Base-by-base conservation (phyloP, 92 coral and sea anemone genomes). In the Paramuricea clavata region DNA sequence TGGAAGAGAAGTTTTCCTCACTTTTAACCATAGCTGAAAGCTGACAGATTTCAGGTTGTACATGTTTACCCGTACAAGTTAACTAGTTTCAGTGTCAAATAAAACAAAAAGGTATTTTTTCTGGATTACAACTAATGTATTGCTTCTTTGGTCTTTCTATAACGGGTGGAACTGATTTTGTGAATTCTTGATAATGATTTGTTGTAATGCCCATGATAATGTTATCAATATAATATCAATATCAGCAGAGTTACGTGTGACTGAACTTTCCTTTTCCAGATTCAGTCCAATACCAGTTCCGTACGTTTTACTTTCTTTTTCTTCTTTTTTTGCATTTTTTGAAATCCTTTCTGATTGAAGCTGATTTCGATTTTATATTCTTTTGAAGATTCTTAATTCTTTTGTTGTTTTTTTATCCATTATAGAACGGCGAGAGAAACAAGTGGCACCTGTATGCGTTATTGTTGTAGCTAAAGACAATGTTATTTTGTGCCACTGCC, bases 161-260 rank as follows among this genome's bases (percentile, higher is more conserved):
- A 50, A 36, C 77, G 54, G 74, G 11, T 27, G 93, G 85, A 23
- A 82, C 77, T 0, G 78, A 80, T 68, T 76, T 69, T 90, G 87
- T 86, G 41, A 35, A 82, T 74, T 87, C 78, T 42, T 23, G 5
- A 2, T 2, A 23, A 17, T n/a, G n/a, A n/a, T n/a, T n/a, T n/a
- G n/a, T n/a, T n/a, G n/a, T n/a, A n/a, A n/a, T n/a, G n/a, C n/a
- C n/a, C n/a, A n/a, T n/a, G n/a, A n/a, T n/a, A n/a, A n/a, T n/a
- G n/a, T n/a, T n/a, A n/a, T n/a, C n/a, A n/a, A n/a, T n/a, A n/a
- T n/a, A n/a, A n/a, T n/a, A n/a, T n/a, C n/a, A n/a, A n/a, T n/a
- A n/a, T n/a, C n/a, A n/a, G n/a, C n/a, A n/a, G n/a, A n/a, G n/a
- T n/a, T n/a, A n/a, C n/a, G n/a, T n/a, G n/a, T n/a, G n/a, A n/a